Evolutionary conservation across 2,113 vertebrate species (phyloP).

Genomic region (Podocnemis expansa): DNA sequence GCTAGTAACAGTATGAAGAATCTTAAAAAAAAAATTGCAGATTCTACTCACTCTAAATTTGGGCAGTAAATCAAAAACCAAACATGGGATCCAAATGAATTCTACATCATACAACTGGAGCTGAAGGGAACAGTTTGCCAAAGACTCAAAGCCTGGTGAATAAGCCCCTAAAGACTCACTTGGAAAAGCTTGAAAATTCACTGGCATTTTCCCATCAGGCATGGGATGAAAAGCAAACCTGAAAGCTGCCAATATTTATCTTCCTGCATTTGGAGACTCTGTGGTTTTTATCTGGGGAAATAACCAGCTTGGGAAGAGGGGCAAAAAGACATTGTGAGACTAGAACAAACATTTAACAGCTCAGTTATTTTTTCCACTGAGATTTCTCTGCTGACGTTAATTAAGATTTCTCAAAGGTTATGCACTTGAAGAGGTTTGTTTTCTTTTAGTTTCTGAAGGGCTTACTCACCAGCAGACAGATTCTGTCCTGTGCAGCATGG

Average conservation of each 20-base stretch:
- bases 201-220: slow-evolving; percentile 61
- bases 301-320: slow-evolving; percentile 24
- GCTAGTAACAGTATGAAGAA: not conserved
- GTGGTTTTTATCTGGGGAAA: slow-evolving; percentile 41
- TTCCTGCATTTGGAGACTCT: slow-evolving; percentile 40
- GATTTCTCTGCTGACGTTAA: slow-evolving; percentile 29
- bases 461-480: not conserved
- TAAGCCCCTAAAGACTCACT: slow-evolving; percentile 52
- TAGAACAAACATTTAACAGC: slow-evolving; percentile 44
- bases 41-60: slow-evolving; percentile 5
- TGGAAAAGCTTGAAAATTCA: slow-evolving; percentile 61
- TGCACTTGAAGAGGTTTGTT: slow-evolving; percentile 3
- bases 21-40: not conserved
- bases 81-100: slow-evolving; percentile 32
- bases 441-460: slow-evolving; percentile 9
- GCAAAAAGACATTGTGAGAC: slow-evolving; percentile 46
- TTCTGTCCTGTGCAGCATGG: not conserved
- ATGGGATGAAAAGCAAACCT: slow-evolving; percentile 65
- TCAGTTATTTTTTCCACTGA: not conserved
- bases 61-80: slow-evolving; percentile 34
- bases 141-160: slow-evolving; percentile 53
- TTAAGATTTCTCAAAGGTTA: slow-evolving; percentile 64
- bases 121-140: slow-evolving; percentile 50
- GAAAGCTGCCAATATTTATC: slow-evolving; percentile 64
- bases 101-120: slow-evolving; percentile 30